Evolutionary conservation across 2,113 vertebrate species (phyloP).

Genomic region (Xenopus tropicalis): UCB_Xtro_10.0 CM004448.2:100008501-100009000

Average conservation of each 20-base stretch:
- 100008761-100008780: conserved; percentile 73
- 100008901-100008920: conserved; percentile 48
- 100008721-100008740: conserved; percentile 72
- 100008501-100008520: conserved; percentile 85
- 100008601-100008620: conserved; percentile 71
- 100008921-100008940: conserved; percentile 27
- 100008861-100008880: conserved; percentile 52
- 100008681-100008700: conserved; percentile 65
- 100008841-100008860: conserved; percentile 60
- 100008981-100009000: too few species aligned
- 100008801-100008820: conserved; percentile 57
- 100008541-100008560: conserved; percentile 95
- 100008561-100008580: conserved; percentile 90
- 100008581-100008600: conserved; percentile 68
- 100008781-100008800: conserved; percentile 62
- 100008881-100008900: conserved; percentile 50
- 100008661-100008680: conserved; percentile 65
- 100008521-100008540: conserved; percentile 81
- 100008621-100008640: conserved; percentile 70
- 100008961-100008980: background rate
- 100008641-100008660: conserved; percentile 53
- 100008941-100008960: conserved; percentile 48
- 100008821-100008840: conserved; percentile 63
- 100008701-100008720: conserved; percentile 57
- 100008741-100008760: conserved; percentile 72